phyloP scores from a whole-genome alignment of 2,888 invertebrate species.

The Himalopsyche japonica region DNA sequence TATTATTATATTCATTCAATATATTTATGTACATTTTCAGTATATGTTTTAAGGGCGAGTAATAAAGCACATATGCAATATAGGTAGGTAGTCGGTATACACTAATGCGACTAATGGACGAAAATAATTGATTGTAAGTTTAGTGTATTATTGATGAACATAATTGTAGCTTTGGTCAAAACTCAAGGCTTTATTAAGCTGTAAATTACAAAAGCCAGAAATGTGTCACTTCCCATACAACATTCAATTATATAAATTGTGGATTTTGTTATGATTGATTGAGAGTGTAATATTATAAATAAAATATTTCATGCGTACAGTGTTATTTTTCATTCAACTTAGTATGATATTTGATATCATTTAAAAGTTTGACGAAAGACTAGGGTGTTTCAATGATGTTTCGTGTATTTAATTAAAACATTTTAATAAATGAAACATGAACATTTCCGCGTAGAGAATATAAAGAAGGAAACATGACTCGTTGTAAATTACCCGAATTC shows the following conservation, averaged over 20 bases:
- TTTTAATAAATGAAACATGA: neutral
- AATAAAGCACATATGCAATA: too few relatives aligned
- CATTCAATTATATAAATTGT: neutral
- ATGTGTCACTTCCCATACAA: neutral
- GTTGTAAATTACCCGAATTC: neutral
- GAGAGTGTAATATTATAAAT: neutral
- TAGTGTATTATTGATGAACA: neutral
- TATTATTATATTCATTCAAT: too few relatives aligned
- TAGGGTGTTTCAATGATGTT: neutral
- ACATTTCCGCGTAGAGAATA: neutral
- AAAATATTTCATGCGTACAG: neutral
- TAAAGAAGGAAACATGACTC: neutral
- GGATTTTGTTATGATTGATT: neutral
- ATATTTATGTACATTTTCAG: too few relatives aligned
- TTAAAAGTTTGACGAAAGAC: neutral
- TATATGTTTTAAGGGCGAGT: too few relatives aligned
- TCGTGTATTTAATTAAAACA: neutral
- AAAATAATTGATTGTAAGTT: neutral
- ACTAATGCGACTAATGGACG: too few relatives aligned
- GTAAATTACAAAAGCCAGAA: neutral
- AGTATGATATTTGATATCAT: too few relatives aligned
- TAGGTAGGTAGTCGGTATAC: too few relatives aligned
- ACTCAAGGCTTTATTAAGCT: neutral
- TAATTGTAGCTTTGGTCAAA: neutral
- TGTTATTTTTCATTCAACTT: too few relatives aligned